Base-by-base conservation (phyloP, 2,113 vertebrate genomes). In the Lophius piscatorius region DNA sequence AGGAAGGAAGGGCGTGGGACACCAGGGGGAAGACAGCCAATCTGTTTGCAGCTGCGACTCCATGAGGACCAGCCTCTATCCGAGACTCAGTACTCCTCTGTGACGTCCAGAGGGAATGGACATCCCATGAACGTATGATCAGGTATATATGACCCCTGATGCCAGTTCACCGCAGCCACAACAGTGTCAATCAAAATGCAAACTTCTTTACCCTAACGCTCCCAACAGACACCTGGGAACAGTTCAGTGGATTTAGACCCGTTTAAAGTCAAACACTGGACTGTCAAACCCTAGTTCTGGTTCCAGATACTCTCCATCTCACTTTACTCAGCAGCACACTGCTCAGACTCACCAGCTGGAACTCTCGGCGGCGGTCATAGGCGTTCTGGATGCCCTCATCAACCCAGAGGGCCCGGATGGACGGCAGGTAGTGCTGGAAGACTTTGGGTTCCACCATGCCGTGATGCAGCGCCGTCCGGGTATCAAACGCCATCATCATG, bases 401-500 rank as follows among this genome's bases (percentile, higher is more conserved):
- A 0, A 91, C 91, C 97, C 97, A 99, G 0, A 99, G 85, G 0
- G 93, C 86, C 10, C 84, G 78, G 24, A 98, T 94, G 52, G 94
- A 93, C 0, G 94, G 91, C 61, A 98, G 90, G 73, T 94, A 96
- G 60, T 93, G 91, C 12, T 92, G 74, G 44, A 99, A 99, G 0
- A 97, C 86, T 0, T 71, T 85, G 0, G 92, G 89, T 80, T 97
- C 94, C 86, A 98, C 94, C 91, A 94, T 90, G 24, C 96, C 95
- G 21, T 97, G 93, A 28, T 90, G 88, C 56, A 90, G 85, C 11
- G 89, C 86, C 0, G 95, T 90, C 0, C 96, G 93, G 0, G 96
- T 98, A 75, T 98, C 94, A n/a, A 97, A 96, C 0, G 92, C 92
- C 96, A 99, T 98, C 94, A 99, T 82, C 40, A 79, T 91, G 38